A percentile compares a stretch with the other conserved stretches of the same genome.
Evolutionary conservation across 1,140 invertebrate genomes (phyloP).

Genomic region (Euwallacea similis): DNA sequence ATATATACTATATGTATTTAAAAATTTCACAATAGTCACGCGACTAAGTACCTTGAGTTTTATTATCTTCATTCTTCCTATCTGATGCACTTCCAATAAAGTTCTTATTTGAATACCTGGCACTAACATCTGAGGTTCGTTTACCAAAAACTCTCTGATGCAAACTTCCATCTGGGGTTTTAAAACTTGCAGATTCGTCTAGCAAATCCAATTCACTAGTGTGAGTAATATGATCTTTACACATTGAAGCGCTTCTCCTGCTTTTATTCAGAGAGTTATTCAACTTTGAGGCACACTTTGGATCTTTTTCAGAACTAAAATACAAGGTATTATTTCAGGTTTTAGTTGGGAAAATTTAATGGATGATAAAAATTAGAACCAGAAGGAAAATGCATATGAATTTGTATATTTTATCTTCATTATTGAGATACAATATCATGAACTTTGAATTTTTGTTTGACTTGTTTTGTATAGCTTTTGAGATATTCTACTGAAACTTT

Average conservation of each 20-base stretch:
- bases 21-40: neutral
- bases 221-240: neutral
- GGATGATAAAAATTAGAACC: too few species aligned
- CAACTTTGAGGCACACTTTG: slow-evolving; percentile 8
- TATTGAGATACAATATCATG: too few species aligned
- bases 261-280: slow-evolving; percentile 36
- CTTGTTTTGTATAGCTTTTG: too few species aligned
- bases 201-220: slow-evolving; percentile 30
- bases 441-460: too few species aligned
- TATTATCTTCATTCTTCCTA: slow-evolving; percentile 29
- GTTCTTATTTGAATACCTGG: slow-evolving; percentile 39
- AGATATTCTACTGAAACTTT: too few species aligned
- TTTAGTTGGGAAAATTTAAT: too few species aligned
- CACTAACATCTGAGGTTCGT: slow-evolving; percentile 43
- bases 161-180: slow-evolving; percentile 37
- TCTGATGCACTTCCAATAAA: slow-evolving; percentile 35
- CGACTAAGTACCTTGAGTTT: neutral
- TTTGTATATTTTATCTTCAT: too few species aligned
- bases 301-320: neutral
- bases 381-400: too few species aligned
- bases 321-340: too few species aligned
- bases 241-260: neutral
- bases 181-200: slow-evolving; percentile 43
- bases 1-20: too few species aligned
- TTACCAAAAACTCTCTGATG: slow-evolving; percentile 34